A percentile compares a stretch with the other conserved stretches of the same genome.
phyloP scores from a whole-genome alignment of 2,113 vertebrate species.

The Thermophis baileyi region DNA sequence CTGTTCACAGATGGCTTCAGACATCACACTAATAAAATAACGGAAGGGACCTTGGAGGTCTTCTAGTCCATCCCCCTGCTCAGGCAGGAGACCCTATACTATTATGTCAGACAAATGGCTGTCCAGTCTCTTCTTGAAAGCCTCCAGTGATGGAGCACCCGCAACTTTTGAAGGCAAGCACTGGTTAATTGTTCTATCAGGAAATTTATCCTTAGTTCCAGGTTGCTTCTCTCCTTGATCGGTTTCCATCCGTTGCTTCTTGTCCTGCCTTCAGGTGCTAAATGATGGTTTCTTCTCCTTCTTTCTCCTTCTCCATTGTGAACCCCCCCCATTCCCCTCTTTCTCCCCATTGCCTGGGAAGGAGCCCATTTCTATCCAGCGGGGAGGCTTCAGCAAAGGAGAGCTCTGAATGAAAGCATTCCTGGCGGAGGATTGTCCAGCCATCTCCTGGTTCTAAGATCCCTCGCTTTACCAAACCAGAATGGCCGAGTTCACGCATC shows the following conservation, averaged over 20 bases:
- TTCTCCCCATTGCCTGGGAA: neutral
- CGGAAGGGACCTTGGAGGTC: neutral
- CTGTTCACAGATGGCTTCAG: neutral
- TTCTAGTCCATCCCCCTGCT: neutral
- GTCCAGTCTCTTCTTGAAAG: neutral
- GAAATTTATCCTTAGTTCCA: neutral
- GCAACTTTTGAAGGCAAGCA: neutral
- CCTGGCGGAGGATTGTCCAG: neutral
- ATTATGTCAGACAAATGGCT: neutral
- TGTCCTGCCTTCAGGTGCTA: no score
- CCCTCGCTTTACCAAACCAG: neutral
- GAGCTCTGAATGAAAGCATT: neutral
- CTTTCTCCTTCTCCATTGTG: neutral
- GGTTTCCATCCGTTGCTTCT: neutral
- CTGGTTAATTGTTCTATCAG: no score
- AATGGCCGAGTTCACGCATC: neutral
- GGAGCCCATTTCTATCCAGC: neutral
- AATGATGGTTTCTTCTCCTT: neutral
- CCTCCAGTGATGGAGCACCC: neutral
- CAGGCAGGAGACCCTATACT: neutral
- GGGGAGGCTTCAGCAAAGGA: neutral
- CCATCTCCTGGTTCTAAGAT: neutral
- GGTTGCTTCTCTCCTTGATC: neutral
- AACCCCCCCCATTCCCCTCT: no score
- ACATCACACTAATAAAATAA: neutral